Base-by-base conservation (phyloP, 2,113 vertebrate genomes). In the Steatornis caripensis region DNA sequence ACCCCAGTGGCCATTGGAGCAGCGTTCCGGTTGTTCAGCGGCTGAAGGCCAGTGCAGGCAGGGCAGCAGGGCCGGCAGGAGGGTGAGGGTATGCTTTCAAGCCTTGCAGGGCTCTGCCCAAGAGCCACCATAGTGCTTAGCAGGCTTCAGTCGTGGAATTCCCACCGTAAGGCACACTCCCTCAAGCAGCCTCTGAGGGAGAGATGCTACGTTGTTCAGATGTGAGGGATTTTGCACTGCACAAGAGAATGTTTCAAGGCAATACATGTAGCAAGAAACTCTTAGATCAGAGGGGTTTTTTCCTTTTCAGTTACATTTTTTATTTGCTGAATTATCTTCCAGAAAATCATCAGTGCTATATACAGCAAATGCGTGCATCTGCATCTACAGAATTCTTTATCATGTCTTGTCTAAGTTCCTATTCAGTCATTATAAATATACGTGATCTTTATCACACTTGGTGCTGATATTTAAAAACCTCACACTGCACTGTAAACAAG, bases 1-100 rank as follows among this genome's bases (percentile, higher is more conserved):
- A 22, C 4, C 12, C n/a, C 0, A 1, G 24, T 1, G 2, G 48
- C 74, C 2, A 0, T 0, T 19, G 7, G 27, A 23, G 16, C 36
- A 23, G 18, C 0, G 2, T 29, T 71, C 29, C 46, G 3, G 23
- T 18, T 64, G 53, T 21, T 64, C 53, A 13, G 57, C 3, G 32
- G 7, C 43, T 54, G 53, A n/a, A 86, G 76, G 22, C 15, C 15
- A 9, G 3, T 1, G 15, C 24, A 43, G 41, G 15, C 20, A 36
- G 3, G 36, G 49, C 36, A 55, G 46, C 8, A 17, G 24, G 70
- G 11, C 30, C 0, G 1, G 34, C 24, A 60, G 49, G 18, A 80
- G 29, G 7, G 8, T 36, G 6, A 3, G 29, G 6, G 11, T 64
- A 6, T 7, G 11, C 15, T 48, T 46, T 22, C 1, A 4, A 72